These are phyloP conservation scores for Pholis gunnellus DNA, from an alignment of 2,113 vertebrate species.

Conservation along the genomic window DNA sequence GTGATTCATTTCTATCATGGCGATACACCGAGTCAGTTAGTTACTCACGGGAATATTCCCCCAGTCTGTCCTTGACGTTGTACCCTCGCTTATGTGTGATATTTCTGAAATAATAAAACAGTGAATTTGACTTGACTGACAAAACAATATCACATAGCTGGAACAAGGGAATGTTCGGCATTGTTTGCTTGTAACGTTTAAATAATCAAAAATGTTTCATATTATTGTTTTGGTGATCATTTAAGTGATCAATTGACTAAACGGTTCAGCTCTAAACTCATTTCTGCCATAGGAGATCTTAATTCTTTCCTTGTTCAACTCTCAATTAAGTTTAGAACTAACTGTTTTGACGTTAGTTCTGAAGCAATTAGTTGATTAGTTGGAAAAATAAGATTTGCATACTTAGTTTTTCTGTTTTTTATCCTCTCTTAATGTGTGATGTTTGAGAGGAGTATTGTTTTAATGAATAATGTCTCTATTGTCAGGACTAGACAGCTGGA, in stretches of 20 bases:
- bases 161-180: neutral
- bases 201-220: neutral
- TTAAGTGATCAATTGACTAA: neutral
- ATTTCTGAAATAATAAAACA: slow-evolving; percentile 9
- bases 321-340: neutral
- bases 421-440: neutral
- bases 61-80: slow-evolving; percentile 34
- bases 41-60: slow-evolving; percentile 59
- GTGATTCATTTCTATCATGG: slow-evolving; percentile 74
- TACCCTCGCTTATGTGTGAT: neutral
- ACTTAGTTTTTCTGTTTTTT: neutral
- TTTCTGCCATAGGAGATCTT: neutral
- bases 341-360: neutral
- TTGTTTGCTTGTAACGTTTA: neutral
- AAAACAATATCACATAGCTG: neutral
- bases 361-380: neutral
- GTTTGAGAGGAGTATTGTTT: neutral
- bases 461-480: neutral
- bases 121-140: neutral
- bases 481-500: slow-evolving; percentile 90
- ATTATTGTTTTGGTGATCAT: neutral
- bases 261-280: neutral
- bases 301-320: neutral
- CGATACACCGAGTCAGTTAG: slow-evolving; percentile 67
- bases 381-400: neutral